Percentiles rank a stretch among this genome's conserved stretches.
phyloP scores from a whole-genome alignment of 1,140 invertebrate genomes.

The Bombus confusus region DNA sequence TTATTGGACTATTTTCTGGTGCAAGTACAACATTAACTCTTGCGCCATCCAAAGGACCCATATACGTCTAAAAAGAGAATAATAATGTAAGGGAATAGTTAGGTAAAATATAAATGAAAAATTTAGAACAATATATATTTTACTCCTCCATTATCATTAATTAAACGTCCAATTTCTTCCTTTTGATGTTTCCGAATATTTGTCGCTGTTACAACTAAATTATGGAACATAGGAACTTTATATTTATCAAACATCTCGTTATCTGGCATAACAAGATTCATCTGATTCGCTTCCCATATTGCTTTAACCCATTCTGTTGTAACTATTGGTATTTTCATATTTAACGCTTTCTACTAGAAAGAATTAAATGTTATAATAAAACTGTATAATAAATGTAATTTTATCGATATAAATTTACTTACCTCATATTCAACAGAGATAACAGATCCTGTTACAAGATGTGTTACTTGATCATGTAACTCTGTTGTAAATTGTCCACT shows the following conservation, averaged over 20 bases:
- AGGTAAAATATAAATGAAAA: not conserved
- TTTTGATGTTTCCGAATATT: constrained; percentile 87
- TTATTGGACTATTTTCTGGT: constrained; percentile 83
- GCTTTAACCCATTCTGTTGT: constrained; percentile 89
- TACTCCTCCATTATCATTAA: constrained; percentile 89
- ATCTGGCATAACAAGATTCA: constrained; percentile 84
- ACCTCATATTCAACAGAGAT: constrained; percentile 89
- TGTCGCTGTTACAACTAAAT: constrained; percentile 91
- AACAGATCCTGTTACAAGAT: constrained; percentile 90
- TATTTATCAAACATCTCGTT: constrained; percentile 86
- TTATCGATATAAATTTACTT: constrained; percentile 54
- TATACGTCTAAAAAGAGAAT: constrained; percentile 68
- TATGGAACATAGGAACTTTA: constrained; percentile 90
- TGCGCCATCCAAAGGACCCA: constrained; percentile 72
- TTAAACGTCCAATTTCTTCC: constrained; percentile 86
- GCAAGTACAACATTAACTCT: constrained; percentile 78
- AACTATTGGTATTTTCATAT: constrained; percentile 89
- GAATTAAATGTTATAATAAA: constrained; percentile 37
- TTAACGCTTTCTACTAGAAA: constrained; percentile 86
- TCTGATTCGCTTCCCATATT: constrained; percentile 88
- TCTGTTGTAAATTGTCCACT: constrained; percentile 89
- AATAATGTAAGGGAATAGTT: constrained; percentile 29
- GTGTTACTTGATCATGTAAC: constrained; percentile 89
- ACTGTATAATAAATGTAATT: constrained; percentile 16
- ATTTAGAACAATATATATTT: constrained; percentile 50